phyloP scores from a whole-genome alignment of 2,797 vertebrate species.

The Aldrovandia affinis region DNA sequence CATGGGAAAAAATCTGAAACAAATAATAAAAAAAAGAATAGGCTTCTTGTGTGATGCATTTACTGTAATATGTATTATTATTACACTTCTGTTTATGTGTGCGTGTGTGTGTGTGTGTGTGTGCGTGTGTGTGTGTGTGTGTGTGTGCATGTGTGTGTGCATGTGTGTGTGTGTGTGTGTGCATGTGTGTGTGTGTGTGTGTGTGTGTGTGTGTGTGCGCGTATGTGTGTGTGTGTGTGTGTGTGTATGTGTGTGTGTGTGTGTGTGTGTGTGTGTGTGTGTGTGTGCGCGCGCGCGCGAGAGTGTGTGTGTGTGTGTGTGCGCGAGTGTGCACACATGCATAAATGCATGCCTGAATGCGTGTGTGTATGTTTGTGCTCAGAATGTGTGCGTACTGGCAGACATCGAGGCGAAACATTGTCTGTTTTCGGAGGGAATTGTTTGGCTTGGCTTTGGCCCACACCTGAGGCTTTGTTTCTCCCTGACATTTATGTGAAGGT shows the following conservation, averaged over 20 bases:
- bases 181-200: neutral
- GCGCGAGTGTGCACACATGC: conserved; percentile 15
- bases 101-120: conserved; percentile 13
- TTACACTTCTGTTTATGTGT: neutral
- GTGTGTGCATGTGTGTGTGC: conserved; percentile 36
- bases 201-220: conserved; percentile 10
- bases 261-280: conserved; percentile 10
- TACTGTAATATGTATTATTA: neutral
- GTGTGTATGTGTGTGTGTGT: conserved; percentile 20
- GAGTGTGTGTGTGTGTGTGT: conserved; percentile 3
- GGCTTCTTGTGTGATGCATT: neutral
- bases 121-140: conserved; percentile 20
- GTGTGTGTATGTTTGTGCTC: neutral
- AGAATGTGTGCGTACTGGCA: neutral
- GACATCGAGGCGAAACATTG: neutral
- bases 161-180: too few relatives aligned
- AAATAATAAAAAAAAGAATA: too few relatives aligned
- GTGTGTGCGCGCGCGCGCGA: conserved; percentile 20
- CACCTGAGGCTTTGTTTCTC: neutral
- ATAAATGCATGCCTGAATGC: neutral
- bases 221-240: neutral
- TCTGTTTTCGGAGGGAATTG: neutral
- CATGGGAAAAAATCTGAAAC: too few relatives aligned
- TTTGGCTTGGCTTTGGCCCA: neutral
- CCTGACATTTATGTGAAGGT: conserved; percentile 12